Evolutionary conservation across 2,888 invertebrate species (phyloP).

Genomic region (Prosopocoilus inquinatus): DNA sequence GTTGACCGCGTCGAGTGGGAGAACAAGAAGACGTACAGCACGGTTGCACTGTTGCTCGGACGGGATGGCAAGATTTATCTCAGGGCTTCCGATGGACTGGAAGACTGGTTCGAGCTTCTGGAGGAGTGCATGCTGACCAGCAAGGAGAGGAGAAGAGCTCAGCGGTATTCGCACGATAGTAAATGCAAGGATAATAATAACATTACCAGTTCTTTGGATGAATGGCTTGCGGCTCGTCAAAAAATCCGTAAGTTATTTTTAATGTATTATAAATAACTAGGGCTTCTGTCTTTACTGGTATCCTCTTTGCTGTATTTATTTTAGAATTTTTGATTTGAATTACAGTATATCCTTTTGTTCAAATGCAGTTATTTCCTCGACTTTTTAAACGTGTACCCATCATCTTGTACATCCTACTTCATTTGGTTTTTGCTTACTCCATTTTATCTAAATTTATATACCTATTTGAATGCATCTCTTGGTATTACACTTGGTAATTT

Average conservation of each 20-base stretch:
- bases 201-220: constrained; percentile 54
- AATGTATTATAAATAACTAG: too few species aligned
- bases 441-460: too few species aligned
- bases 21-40: constrained; percentile 63
- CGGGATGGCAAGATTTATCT: constrained; percentile 53
- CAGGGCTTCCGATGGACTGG: constrained; percentile 56
- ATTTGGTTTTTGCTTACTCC: too few species aligned
- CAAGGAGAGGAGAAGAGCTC: constrained; percentile 60
- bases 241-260: constrained; percentile 48
- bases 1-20: constrained; percentile 66
- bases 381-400: too few species aligned
- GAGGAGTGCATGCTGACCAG: constrained; percentile 65
- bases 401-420: too few species aligned
- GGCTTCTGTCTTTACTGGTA: too few species aligned
- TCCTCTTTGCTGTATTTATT: too few species aligned
- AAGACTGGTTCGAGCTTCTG: constrained; percentile 65
- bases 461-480: too few species aligned
- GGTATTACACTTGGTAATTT: too few species aligned
- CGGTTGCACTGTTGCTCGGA: constrained; percentile 57
- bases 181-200: constrained; percentile 46
- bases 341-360: too few species aligned
- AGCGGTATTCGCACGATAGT: constrained; percentile 53
- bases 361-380: too few species aligned
- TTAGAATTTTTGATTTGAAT: too few species aligned
- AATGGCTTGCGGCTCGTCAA: constrained; percentile 55